A percentile compares a stretch with the other conserved stretches of the same genome.
Evolutionary conservation across 2,113 vertebrate species (phyloP).

Genomic region (Talpa occidentalis): DNA sequence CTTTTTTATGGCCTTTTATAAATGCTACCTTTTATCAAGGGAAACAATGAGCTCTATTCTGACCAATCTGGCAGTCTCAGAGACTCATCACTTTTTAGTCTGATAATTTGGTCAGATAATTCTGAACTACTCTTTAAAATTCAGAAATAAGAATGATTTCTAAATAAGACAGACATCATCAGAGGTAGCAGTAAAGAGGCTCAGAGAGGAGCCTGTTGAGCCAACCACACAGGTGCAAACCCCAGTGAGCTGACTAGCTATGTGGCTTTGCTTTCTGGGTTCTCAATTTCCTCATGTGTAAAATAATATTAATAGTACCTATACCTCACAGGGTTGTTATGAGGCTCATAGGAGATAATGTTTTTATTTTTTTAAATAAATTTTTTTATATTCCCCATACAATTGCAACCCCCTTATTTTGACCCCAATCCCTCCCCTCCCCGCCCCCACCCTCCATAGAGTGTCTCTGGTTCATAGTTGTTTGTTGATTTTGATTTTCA

Average conservation of each 20-base stretch:
- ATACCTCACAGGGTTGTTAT: not conserved
- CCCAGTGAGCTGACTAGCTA: not conserved
- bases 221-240: not conserved
- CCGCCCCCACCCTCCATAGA: no score
- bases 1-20: not conserved
- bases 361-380: no score
- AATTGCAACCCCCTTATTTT: no score
- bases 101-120: no score
- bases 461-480: no score
- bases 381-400: no score
- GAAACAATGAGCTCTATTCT: not conserved
- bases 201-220: not conserved
- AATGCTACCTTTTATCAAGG: not conserved
- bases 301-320: not conserved
- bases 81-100: no score
- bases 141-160: slow-evolving; percentile 7
- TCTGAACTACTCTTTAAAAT: not conserved
- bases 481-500: no score
- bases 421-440: no score
- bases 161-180: not conserved
- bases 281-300: not conserved
- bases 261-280: not conserved
- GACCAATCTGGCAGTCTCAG: not conserved
- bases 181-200: not conserved
- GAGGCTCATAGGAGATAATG: not conserved